A percentile compares a stretch with the other conserved stretches of the same genome.
Evolutionary conservation across 2,797 vertebrate species (phyloP).

Genomic region (Meriones psammophilus): DNA sequence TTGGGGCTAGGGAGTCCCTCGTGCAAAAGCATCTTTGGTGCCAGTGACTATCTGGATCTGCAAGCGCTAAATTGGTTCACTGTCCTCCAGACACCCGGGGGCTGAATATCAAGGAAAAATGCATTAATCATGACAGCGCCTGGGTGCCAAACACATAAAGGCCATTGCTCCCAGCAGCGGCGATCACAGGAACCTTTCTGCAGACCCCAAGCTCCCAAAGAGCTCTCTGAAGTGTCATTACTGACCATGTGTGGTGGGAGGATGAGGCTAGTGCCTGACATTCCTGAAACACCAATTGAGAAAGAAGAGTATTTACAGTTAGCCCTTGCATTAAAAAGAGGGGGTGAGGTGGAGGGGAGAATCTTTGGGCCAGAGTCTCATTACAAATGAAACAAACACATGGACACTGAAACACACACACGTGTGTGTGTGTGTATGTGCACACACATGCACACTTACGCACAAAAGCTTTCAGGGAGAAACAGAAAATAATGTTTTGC

Average conservation of each 20-base stretch:
- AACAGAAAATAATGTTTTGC: slow-evolving; percentile 92
- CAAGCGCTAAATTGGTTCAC: slow-evolving; percentile 80
- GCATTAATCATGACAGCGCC: slow-evolving; percentile 76
- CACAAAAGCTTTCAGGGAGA: slow-evolving; percentile 89
- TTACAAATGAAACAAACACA: slow-evolving; percentile 90
- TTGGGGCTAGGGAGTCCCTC: slow-evolving; percentile 14
- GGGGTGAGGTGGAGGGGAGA: neutral
- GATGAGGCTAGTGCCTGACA: neutral
- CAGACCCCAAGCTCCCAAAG: neutral
- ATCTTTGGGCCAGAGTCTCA: slow-evolving; percentile 78
- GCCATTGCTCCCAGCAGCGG: neutral
- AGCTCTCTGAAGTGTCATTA: neutral
- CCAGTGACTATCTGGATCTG: slow-evolving; percentile 71
- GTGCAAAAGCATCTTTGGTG: slow-evolving; percentile 69
- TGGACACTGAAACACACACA: slow-evolving; percentile 28
- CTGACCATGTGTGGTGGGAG: rapidly evolving
- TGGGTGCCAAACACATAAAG: slow-evolving; percentile 55
- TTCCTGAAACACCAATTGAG: neutral
- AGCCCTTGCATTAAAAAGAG: neutral
- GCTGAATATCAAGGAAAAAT: slow-evolving; percentile 82
- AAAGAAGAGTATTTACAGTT: slow-evolving; percentile 62
- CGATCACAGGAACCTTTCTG: neutral
- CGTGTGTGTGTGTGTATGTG: slow-evolving; percentile 75
- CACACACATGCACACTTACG: slow-evolving; percentile 22
- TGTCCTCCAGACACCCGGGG: slow-evolving; percentile 69